A percentile compares a stretch with the other conserved stretches of the same genome.
Evolutionary conservation across 2,797 vertebrate species (phyloP).

Genomic region (Halcyon chelicuti): DNA sequence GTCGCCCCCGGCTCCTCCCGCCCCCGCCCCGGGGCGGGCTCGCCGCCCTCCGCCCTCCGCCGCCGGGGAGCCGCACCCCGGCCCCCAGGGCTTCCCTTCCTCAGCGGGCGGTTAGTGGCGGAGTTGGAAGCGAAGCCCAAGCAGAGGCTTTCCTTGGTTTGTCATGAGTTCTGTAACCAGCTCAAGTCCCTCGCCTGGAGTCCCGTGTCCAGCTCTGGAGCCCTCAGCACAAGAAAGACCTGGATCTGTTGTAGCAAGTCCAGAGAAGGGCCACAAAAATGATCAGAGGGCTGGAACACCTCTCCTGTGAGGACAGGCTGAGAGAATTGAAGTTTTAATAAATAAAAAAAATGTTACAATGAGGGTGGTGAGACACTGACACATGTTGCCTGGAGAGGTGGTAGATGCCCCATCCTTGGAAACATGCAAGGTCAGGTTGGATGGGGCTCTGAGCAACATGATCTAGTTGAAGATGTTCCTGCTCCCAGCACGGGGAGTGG

Average conservation of each 20-base stretch:
- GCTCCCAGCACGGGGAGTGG: background rate
- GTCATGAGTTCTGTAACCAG: fast-evolving
- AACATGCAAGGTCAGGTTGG: no score
- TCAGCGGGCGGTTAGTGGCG: fast-evolving
- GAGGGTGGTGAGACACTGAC: background rate
- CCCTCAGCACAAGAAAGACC: background rate
- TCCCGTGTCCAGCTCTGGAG: background rate
- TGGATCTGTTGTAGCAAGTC: background rate
- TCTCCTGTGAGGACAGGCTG: background rate
- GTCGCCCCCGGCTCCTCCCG: background rate
- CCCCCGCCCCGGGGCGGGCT: background rate
- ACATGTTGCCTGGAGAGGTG: background rate
- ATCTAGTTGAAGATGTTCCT: background rate
- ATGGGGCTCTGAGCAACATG: background rate
- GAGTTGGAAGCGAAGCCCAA: background rate
- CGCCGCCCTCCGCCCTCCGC: background rate
- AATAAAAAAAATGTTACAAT: no score
- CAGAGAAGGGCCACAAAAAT: no score
- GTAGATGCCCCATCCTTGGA: background rate
- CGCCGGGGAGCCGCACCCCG: background rate
- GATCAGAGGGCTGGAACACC: background rate
- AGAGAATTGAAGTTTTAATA: background rate
- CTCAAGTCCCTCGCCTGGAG: no score
- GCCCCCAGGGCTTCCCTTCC: fast-evolving
- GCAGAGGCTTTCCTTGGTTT: background rate